Base-by-base conservation (phyloP, 1,140 invertebrate genomes). In the Lepidostoma basale region DNA sequence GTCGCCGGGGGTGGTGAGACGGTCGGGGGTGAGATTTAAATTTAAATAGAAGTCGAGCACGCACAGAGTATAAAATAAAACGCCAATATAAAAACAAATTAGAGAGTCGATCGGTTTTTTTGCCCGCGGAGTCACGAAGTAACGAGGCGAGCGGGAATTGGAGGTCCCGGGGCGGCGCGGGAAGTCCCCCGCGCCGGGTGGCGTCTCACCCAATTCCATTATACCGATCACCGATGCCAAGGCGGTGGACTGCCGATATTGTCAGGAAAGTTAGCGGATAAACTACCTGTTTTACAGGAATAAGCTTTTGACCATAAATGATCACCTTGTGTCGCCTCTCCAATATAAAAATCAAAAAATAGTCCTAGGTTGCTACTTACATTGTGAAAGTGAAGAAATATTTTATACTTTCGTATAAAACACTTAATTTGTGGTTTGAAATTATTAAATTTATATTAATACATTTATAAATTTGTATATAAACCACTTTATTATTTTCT, bases 51-150 rank as follows among this genome's bases (percentile, higher is more conserved):
- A 68, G 39, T 60, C 62, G 62, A 62, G 69, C 69, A 72, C 69
- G 69, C 69, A 72, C 65, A 65, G 64, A 60, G 70, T 72, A 72
- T 68, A 72, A 72, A 72, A 72, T 72, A 72, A 72, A 72, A 72
- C 70, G 66, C 70, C 70, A 72, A 72, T 72, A 72, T 68, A 72
- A 72, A 72, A 72, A 72, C 70, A 72, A 72, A 72, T 72, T 72
- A 72, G 70, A 72, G 70, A 72, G 62, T 60, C 70, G 70, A 72
- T 72, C 70, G 70, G 70, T 64, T 65, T 68, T 71, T 64, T 60
- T 59, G 28, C 62, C 42, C 28, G 59, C 52, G 62, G 30, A 62
- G 59, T 62, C 59, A 28, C 40, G 25, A 16, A n/a, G 49, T 65
- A 65, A 65, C 63, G 63, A 65, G 63, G 33, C 33, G 30, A 33